A percentile compares a stretch with the other conserved stretches of the same genome.
Evolutionary conservation across 2,113 vertebrate species (phyloP).

Genomic region (Trinectes maculatus): DNA sequence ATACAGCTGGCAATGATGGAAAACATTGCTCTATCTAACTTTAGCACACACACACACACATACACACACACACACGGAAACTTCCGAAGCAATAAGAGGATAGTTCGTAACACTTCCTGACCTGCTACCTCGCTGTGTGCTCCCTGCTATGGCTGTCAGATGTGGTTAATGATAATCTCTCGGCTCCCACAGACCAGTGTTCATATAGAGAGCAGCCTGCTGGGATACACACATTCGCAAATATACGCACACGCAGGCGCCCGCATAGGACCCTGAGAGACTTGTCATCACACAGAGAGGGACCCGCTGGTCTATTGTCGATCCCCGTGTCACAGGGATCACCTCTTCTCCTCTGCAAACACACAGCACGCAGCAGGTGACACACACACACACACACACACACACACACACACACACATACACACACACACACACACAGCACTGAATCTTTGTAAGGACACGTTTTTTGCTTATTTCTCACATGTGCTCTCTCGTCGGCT

Average conservation of each 20-base stretch:
- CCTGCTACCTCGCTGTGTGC: constrained; percentile 61
- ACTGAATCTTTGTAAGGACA: constrained; percentile 31
- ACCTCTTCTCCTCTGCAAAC: constrained; percentile 63
- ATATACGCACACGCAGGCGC: constrained; percentile 35
- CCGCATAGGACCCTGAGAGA: constrained; percentile 50
- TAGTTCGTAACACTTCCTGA: constrained; percentile 59
- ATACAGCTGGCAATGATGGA: not conserved
- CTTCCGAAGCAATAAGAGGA: constrained; percentile 57
- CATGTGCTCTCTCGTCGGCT: constrained; percentile 43
- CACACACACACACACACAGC: not conserved
- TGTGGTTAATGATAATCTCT: constrained; percentile 72
- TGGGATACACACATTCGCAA: constrained; percentile 61
- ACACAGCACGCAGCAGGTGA: constrained; percentile 54
- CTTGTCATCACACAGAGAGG: constrained; percentile 70
- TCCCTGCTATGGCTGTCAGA: constrained; percentile 74
- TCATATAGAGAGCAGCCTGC: constrained; percentile 68
- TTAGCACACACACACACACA: not conserved
- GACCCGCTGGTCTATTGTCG: constrained; percentile 76
- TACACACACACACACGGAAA: constrained; percentile 16
- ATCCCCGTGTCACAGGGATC: constrained; percentile 65
- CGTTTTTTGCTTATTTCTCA: constrained; percentile 49
- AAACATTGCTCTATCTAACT: constrained; percentile 11
- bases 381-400: constrained; percentile 21
- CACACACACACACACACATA: not conserved
- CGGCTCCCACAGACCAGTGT: constrained; percentile 47